Conservation (phyloP, 2,888 invertebrate genomes). For the Drosophila atroscutellata region DNA sequence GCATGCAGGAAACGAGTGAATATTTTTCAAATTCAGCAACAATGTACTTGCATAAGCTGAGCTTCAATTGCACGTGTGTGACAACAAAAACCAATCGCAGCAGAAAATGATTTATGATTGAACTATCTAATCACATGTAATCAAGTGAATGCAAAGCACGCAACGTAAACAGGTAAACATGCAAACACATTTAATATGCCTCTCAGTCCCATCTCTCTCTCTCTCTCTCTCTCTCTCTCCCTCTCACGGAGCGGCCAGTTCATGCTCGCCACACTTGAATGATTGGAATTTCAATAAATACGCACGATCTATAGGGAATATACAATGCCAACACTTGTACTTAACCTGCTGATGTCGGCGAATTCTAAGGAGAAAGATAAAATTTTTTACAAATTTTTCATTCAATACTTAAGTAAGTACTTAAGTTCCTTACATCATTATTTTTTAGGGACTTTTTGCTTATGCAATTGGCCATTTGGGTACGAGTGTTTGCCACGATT, state of each 20-base stretch:
- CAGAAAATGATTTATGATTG: constrained; percentile 55
- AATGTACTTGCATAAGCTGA: constrained; percentile 45
- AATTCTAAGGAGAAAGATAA: constrained; percentile 42
- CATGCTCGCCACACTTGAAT: constrained; percentile 40
- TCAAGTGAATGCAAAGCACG: constrained; percentile 63
- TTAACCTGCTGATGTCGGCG: constrained; percentile 24
- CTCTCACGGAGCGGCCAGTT: not conserved
- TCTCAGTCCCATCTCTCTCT: not conserved
- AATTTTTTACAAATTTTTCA: constrained; percentile 42
- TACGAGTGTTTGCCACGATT: constrained; percentile 70
- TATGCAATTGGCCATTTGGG: constrained; percentile 60
- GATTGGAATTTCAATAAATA: constrained; percentile 47
- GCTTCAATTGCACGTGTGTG: constrained; percentile 26
- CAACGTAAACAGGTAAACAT: constrained; percentile 42
- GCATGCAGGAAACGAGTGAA: constrained; percentile 34
- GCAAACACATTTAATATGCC: constrained; percentile 17
- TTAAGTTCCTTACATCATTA: not conserved
- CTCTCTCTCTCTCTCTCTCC: not conserved
- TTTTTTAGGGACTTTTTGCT: constrained; percentile 1
- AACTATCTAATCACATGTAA: constrained; percentile 62
- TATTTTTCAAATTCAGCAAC: constrained; percentile 39
- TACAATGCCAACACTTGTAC: constrained; percentile 15
- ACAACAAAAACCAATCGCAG: constrained; percentile 8
- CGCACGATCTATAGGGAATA: constrained; percentile 30
- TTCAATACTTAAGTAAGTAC: constrained; percentile 38